A percentile compares a stretch with the other conserved stretches of the same genome.
phyloP scores from a whole-genome alignment of 1,140 invertebrate species.

The Thereuonema tuberculata region DNA sequence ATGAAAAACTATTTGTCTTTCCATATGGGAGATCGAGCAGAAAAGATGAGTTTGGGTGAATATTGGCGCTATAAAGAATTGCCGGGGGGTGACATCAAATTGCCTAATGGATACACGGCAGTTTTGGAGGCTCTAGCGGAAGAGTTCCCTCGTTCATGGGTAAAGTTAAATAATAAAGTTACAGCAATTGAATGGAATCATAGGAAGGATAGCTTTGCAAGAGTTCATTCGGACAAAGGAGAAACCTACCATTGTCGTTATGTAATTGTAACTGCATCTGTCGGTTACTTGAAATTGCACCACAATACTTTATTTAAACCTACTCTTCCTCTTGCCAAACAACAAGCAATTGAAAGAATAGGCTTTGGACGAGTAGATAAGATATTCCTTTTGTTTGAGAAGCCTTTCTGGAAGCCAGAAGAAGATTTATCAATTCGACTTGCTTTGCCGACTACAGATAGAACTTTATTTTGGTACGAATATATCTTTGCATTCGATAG shows the following conservation, averaged over 20 bases:
- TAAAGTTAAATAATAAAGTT: slow-evolving; percentile 9
- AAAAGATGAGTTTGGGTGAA: slow-evolving; percentile 46
- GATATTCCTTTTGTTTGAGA: slow-evolving; percentile 65
- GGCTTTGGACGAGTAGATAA: slow-evolving; percentile 58
- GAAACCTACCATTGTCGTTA: too few species aligned
- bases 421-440: too few species aligned
- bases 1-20: slow-evolving; percentile 38
- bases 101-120: slow-evolving; percentile 30
- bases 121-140: neutral
- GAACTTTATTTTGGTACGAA: neutral
- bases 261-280: slow-evolving; percentile 62
- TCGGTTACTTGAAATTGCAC: slow-evolving; percentile 68
- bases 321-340: slow-evolving; percentile 51
- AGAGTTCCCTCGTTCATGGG: slow-evolving; percentile 1
- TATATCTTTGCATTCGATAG: slow-evolving; percentile 5
- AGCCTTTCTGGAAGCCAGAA: slow-evolving; percentile 48
- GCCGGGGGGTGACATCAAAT: slow-evolving; percentile 46
- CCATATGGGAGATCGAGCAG: slow-evolving; percentile 45
- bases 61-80: slow-evolving; percentile 48
- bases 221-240: too few species aligned
- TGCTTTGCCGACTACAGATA: too few species aligned
- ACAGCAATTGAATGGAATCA: slow-evolving; percentile 10
- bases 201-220: neutral
- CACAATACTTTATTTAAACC: slow-evolving; percentile 58
- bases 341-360: slow-evolving; percentile 55